Conservation (phyloP, 2,888 invertebrate species). For the Caenorhabditis wallacei region DNA sequence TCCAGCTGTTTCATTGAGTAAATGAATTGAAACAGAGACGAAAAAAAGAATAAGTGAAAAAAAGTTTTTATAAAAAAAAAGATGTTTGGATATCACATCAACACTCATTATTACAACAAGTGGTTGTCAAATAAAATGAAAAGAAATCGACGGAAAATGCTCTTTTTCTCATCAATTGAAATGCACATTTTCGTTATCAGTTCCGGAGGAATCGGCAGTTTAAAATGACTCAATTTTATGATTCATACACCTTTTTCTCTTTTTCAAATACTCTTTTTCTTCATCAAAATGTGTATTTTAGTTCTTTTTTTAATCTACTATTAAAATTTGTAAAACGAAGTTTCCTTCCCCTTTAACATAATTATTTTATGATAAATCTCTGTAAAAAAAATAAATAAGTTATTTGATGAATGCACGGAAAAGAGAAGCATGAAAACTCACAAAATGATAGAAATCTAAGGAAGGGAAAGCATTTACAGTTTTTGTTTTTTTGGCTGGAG, state of each 20-base stretch:
- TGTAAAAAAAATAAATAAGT: slow-evolving; percentile 10
- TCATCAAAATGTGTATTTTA: neutral
- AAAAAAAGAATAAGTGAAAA: slow-evolving; percentile 3
- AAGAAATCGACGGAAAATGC: slow-evolving; percentile 27
- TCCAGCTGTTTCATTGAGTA: slow-evolving; percentile 38
- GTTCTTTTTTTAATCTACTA: too few relatives aligned
- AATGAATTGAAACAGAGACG: slow-evolving; percentile 18
- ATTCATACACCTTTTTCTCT: slow-evolving; percentile 9
- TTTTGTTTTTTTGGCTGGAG: slow-evolving; percentile 17
- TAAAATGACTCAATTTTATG: slow-evolving; percentile 35
- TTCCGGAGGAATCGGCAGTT: slow-evolving; percentile 2
- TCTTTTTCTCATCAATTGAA: slow-evolving; percentile 26
- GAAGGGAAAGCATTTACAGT: slow-evolving; percentile 11
- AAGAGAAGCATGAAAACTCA: slow-evolving; percentile 16
- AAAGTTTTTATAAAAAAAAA: slow-evolving; percentile 13
- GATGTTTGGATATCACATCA: slow-evolving; percentile 13
- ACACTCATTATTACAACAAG: slow-evolving; percentile 45
- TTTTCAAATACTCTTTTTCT: neutral
- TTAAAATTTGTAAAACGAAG: too few relatives aligned
- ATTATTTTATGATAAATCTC: slow-evolving; percentile 16
- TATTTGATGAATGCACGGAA: slow-evolving; percentile 26
- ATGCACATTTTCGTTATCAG: slow-evolving; percentile 48
- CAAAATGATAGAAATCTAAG: slow-evolving; percentile 33
- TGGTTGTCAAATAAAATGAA: slow-evolving; percentile 44
- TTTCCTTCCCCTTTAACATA: too few relatives aligned